Evolutionary conservation across 2,888 invertebrate genomes (phyloP).

Genomic region (Chesias legatella): DNA sequence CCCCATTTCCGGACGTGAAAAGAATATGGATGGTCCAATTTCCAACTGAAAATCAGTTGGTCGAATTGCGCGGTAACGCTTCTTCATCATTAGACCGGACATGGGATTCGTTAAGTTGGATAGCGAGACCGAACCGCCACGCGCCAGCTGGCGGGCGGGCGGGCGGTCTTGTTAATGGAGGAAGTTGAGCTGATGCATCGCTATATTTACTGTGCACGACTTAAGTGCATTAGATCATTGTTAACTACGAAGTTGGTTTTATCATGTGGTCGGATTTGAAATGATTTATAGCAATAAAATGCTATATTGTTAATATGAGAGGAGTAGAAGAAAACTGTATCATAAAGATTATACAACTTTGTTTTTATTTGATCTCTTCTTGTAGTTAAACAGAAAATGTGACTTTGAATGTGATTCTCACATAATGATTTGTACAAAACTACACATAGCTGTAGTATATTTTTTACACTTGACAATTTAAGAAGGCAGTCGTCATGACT

Average conservation of each 20-base stretch:
- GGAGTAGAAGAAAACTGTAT: no score
- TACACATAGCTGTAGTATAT: no score
- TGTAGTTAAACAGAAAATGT: no score
- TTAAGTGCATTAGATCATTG: slow-evolving; percentile 14
- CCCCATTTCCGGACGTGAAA: slow-evolving; percentile 29
- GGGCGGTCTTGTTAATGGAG: slow-evolving; percentile 13
- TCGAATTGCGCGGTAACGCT: slow-evolving; percentile 43
- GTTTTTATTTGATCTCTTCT: no score
- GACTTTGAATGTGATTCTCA: no score
- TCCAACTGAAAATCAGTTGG: slow-evolving; percentile 44
- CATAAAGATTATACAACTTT: no score
- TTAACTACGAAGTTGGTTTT: slow-evolving; percentile 5
- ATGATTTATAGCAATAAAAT: no score
- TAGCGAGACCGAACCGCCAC: slow-evolving; percentile 7
- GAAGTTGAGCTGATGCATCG: slow-evolving; percentile 10
- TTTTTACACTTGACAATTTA: no score
- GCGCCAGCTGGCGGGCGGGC: neutral
- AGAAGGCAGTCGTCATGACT: slow-evolving; percentile 18
- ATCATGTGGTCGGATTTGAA: no score
- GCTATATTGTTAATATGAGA: no score
- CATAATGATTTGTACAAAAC: no score
- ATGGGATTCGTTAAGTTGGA: slow-evolving; percentile 16
- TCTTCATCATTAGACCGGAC: slow-evolving; percentile 39
- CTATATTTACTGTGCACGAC: slow-evolving; percentile 15
- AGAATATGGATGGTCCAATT: slow-evolving; percentile 39